Percentiles rank a stretch among this genome's conserved stretches.
Conservation (phyloP, 2,113 vertebrate genomes). For the Orientallactaga bullata region DNA sequence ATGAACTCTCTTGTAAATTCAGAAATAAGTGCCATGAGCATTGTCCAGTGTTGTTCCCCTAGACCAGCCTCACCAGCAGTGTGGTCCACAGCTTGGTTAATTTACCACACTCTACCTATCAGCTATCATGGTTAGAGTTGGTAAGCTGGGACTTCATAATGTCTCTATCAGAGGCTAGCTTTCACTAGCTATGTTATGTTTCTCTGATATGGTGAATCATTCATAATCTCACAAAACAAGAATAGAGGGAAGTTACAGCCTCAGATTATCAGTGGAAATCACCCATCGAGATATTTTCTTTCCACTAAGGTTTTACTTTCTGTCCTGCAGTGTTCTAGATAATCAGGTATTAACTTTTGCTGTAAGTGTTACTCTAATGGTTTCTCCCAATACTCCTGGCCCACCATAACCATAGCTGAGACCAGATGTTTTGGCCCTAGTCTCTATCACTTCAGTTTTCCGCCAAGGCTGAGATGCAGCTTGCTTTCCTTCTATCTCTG, state of each 20-base stretch:
- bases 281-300: neutral
- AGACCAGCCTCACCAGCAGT: neutral
- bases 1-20: neutral
- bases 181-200: neutral
- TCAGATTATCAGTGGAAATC: neutral
- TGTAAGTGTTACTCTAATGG: neutral
- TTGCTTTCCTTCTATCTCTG: constrained; percentile 76
- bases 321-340: neutral
- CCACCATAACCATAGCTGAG: neutral
- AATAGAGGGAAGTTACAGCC: neutral
- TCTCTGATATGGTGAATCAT: neutral
- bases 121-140: neutral
- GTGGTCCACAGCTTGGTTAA: neutral
- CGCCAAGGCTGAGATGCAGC: constrained; percentile 38
- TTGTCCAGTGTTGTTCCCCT: neutral
- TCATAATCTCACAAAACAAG: neutral
- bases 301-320: neutral
- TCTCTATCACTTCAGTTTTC: neutral
- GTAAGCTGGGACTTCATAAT: neutral
- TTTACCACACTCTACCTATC: neutral
- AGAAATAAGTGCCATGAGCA: neutral
- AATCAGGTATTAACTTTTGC: neutral
- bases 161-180: neutral
- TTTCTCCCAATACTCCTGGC: neutral
- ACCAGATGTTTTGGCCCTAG: neutral